A percentile compares a stretch with the other conserved stretches of the same genome.
phyloP scores from a whole-genome alignment of 2,888 invertebrate species.

The Andrena fulva region DNA sequence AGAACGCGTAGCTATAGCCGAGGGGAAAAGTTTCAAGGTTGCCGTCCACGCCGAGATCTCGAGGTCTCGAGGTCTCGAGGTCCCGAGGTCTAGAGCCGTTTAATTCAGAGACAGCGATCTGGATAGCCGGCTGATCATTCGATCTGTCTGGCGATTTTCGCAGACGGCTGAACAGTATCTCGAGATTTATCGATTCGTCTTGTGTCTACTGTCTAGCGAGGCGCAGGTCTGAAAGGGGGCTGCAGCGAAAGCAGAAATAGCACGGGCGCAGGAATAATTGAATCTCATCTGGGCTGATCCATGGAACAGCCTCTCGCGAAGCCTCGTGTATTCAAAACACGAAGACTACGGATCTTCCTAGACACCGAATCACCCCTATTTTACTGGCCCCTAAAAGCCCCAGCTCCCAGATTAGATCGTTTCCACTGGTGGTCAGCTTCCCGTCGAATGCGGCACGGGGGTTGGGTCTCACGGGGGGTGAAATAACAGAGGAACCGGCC shows the following conservation, averaged over 20 bases:
- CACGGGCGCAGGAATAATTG: conserved; percentile 22
- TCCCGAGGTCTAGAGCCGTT: not conserved
- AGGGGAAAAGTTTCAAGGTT: no score
- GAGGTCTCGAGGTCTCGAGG: not conserved
- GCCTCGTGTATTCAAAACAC: no score
- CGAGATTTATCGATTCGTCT: conserved; percentile 53
- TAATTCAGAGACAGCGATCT: conserved; percentile 39
- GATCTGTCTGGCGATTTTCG: conserved; percentile 36
- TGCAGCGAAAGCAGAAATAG: conserved; percentile 37
- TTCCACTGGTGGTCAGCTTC: no score
- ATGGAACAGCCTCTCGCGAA: not conserved
- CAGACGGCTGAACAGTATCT: conserved; percentile 20
- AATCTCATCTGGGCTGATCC: conserved; percentile 1
- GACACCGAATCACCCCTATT: no score
- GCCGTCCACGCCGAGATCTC: not conserved
- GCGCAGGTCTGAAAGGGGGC: conserved; percentile 29
- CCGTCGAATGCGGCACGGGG: not conserved
- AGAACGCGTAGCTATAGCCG: no score
- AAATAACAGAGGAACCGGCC: not conserved
- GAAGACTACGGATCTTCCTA: no score
- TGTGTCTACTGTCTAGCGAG: conserved; percentile 3
- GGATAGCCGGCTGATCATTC: conserved; percentile 24
- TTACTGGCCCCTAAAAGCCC: no score
- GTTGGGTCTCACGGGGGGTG: not conserved
- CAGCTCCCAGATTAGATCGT: no score